Conservation (phyloP, 2,113 vertebrate species). For the Cottus gobio region DNA sequence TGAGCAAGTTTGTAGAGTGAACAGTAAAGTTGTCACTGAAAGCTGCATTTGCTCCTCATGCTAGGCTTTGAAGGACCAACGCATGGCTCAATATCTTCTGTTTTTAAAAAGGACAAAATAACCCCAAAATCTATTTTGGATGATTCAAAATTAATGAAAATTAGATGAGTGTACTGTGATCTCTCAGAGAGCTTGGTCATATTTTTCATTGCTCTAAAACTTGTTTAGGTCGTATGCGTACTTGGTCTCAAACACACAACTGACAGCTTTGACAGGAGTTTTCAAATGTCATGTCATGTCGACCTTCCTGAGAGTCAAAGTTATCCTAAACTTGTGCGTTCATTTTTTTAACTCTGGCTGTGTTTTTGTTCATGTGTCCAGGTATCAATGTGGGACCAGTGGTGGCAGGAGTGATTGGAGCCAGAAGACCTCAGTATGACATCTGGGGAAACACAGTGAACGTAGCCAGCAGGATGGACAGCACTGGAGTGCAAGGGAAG, state of each 20-base stretch:
- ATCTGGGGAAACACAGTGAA: constrained; percentile 99
- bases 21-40: background rate
- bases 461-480: constrained; percentile 98
- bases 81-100: background rate
- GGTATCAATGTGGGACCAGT: constrained; percentile 97
- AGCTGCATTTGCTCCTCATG: background rate
- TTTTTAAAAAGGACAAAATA: background rate
- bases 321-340: background rate
- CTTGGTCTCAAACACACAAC: background rate
- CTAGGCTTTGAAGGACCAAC: background rate
- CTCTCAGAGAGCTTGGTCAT: background rate
- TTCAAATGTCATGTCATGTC: background rate
- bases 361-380: constrained; percentile 28
- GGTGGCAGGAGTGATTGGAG: constrained; percentile 96
- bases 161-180: background rate
- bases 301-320: background rate
- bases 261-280: background rate
- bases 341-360: background rate
- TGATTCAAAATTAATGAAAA: background rate
- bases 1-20: background rate
- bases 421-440: constrained; percentile 95
- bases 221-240: background rate
- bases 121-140: background rate
- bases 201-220: background rate
- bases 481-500: constrained; percentile 95